phyloP scores from a whole-genome alignment of 2,888 invertebrate species.

The Bugula neritina region DNA sequence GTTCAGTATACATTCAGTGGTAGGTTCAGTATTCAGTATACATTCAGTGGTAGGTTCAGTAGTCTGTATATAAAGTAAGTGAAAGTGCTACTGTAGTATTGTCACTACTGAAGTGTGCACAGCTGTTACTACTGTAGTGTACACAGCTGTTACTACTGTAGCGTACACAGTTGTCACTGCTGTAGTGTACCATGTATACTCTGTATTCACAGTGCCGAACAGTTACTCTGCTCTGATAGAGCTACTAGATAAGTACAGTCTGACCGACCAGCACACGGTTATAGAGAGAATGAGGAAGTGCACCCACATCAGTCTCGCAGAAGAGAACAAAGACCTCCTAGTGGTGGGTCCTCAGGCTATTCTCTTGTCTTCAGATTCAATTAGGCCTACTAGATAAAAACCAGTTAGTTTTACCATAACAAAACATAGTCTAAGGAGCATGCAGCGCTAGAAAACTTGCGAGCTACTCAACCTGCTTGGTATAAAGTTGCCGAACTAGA shows the following conservation, averaged over 20 bases:
- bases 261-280: constrained; percentile 65
- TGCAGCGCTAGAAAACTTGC: no score
- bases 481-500: no score
- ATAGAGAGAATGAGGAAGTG: constrained; percentile 78
- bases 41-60: constrained; percentile 7
- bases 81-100: neutral
- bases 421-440: no score
- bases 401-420: no score
- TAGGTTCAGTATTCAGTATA: constrained; percentile 10
- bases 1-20: constrained; percentile 7
- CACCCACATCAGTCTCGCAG: constrained; percentile 74
- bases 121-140: no score
- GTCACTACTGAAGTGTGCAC: no score
- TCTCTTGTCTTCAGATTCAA: no score
- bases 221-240: constrained; percentile 63
- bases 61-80: neutral
- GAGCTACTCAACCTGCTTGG: no score
- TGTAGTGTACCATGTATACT: no score
- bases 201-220: constrained; percentile 61
- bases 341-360: constrained; percentile 54
- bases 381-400: no score
- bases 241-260: constrained; percentile 61
- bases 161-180: no score
- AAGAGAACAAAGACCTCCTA: constrained; percentile 71
- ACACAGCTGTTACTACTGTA: no score